A percentile compares a stretch with the other conserved stretches of the same genome.
phyloP scores from a whole-genome alignment of 2,888 invertebrate genomes.

The Chymomyza procnemis region DNA sequence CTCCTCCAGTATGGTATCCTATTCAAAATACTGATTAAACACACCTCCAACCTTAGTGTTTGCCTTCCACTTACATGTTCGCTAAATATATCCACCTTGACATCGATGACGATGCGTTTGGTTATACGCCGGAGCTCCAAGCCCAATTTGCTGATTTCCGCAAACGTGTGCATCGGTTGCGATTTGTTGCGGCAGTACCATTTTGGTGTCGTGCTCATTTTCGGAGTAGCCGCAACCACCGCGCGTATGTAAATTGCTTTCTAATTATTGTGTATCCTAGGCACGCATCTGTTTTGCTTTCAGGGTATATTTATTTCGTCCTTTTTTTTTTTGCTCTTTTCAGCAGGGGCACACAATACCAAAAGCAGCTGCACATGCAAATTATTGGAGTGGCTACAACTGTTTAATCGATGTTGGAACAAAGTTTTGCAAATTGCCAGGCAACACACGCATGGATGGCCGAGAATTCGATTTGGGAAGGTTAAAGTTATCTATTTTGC shows the following conservation, averaged over 20 bases:
- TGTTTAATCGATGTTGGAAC: slow-evolving; percentile 61
- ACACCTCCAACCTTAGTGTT: neutral
- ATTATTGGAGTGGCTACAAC: slow-evolving; percentile 36
- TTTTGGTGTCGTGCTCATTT: slow-evolving; percentile 75
- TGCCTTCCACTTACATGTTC: slow-evolving; percentile 70
- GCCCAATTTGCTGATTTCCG: slow-evolving; percentile 73
- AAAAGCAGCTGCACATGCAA: slow-evolving; percentile 55
- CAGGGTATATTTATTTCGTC: slow-evolving; percentile 28
- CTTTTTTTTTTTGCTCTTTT: slow-evolving; percentile 20
- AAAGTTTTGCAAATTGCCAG: slow-evolving; percentile 38
- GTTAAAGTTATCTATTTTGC: neutral
- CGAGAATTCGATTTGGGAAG: neutral
- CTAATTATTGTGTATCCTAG: slow-evolving; percentile 70
- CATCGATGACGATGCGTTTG: slow-evolving; percentile 76
- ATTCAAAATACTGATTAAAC: neutral
- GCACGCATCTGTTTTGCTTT: slow-evolving; percentile 56
- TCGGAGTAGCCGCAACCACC: slow-evolving; percentile 38
- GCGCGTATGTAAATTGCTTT: slow-evolving; percentile 56
- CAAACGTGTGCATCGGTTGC: slow-evolving; percentile 75
- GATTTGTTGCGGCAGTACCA: slow-evolving; percentile 77
- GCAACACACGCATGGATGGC: slow-evolving; percentile 58
- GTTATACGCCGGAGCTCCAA: slow-evolving; percentile 74
- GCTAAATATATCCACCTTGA: slow-evolving; percentile 75
- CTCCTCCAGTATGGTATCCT: slow-evolving; percentile 74
- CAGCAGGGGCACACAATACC: neutral